phyloP scores from a whole-genome alignment of 2,888 invertebrate species.

The Lycaena phlaeas region DNA sequence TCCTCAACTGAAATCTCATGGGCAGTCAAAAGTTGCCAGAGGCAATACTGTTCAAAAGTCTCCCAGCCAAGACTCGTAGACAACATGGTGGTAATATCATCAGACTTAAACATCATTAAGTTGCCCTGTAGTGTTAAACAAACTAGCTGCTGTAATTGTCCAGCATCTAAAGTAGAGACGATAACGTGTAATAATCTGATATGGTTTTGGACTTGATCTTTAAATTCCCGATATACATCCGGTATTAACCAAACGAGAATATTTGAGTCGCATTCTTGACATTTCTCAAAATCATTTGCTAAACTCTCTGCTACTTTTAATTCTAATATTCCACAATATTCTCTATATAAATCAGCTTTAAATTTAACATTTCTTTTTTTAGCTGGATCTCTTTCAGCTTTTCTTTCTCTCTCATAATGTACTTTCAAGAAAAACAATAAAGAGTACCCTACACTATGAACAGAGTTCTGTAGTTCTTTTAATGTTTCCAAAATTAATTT shows the following conservation, averaged over 20 bases:
- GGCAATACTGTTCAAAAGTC: conserved; percentile 96
- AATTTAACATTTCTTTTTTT: conserved; percentile 77
- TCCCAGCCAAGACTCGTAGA: conserved; percentile 94
- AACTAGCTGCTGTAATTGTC: conserved; percentile 91
- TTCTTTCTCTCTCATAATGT: conserved; percentile 69
- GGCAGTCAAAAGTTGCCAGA: conserved; percentile 96
- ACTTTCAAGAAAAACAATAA: conserved; percentile 93
- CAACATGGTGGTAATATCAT: conserved; percentile 81
- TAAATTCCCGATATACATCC: conserved; percentile 92
- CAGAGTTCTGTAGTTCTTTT: conserved; percentile 80
- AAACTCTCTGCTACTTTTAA: conserved; percentile 82
- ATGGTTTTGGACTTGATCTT: conserved; percentile 89
- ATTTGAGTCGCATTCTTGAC: conserved; percentile 91
- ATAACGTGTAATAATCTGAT: conserved; percentile 90
- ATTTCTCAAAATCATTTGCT: conserved; percentile 86
- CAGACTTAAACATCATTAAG: conserved; percentile 85
- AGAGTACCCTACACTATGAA: conserved; percentile 86
- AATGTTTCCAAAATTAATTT: conserved; percentile 86
- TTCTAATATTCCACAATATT: conserved; percentile 87
- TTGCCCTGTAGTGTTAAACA: conserved; percentile 93
- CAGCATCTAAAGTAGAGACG: conserved; percentile 91
- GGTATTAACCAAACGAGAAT: conserved; percentile 94
- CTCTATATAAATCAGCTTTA: conserved; percentile 89
- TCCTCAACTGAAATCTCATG: conserved; percentile 95
- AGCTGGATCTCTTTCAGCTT: conserved; percentile 56